Percentiles rank a stretch among this genome's conserved stretches.
Evolutionary conservation across 1,140 invertebrate genomes (phyloP).

Genomic region (Drosophila elegans): DNA sequence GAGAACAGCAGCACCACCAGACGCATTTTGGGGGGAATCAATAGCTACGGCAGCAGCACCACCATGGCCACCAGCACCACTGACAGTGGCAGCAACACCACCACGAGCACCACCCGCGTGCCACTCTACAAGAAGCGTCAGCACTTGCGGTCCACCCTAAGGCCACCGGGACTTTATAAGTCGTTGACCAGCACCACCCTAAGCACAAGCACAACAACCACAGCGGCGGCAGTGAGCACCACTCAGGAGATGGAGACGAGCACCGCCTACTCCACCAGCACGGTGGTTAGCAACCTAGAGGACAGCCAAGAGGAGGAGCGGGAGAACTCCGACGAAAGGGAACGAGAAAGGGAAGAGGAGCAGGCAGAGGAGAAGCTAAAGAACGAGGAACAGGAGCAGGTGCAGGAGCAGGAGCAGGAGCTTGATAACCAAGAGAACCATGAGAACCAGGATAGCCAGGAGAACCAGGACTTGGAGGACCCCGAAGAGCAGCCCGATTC

Average conservation of each 20-base stretch:
- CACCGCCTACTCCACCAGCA: constrained; percentile 25
- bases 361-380: constrained; percentile 1
- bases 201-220: constrained; percentile 9
- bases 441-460: constrained; percentile 1
- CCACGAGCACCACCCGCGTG: constrained; percentile 67
- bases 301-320: constrained; percentile 20
- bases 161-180: constrained; percentile 63
- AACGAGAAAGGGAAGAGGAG: background rate
- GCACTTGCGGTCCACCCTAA: constrained; percentile 69
- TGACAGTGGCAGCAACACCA: constrained; percentile 8
- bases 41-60: background rate
- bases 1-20: constrained; percentile 46
- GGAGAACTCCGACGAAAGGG: background rate
- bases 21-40: constrained; percentile 14
- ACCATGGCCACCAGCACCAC: constrained; percentile 20
- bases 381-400: constrained; percentile 6
- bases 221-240: constrained; percentile 7
- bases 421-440: background rate
- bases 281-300: constrained; percentile 5
- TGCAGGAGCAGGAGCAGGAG: constrained; percentile 11
- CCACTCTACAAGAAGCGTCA: constrained; percentile 78
- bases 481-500: constrained; percentile 15
- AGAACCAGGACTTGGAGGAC: constrained; percentile 3
- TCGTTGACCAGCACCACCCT: constrained; percentile 14
- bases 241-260: constrained; percentile 42